Conservation (phyloP, 2,113 vertebrate genomes). For the Neodon shergylaensis region DNA sequence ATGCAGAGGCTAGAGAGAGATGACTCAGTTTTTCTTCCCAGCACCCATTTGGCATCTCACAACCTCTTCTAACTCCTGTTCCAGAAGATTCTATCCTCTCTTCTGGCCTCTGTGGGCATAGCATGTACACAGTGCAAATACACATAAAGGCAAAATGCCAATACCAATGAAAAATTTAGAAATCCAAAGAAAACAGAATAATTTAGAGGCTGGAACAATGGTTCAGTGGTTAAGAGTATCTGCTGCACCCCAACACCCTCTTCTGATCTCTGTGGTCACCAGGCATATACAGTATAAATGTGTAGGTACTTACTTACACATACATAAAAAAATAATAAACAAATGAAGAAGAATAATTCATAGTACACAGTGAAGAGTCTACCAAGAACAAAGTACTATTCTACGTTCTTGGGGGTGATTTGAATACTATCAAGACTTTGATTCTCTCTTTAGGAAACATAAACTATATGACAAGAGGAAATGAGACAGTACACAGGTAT, state of each 20-base stretch:
- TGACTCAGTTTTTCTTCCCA: not conserved
- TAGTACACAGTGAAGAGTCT: not conserved
- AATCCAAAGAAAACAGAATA: not conserved
- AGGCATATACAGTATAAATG: not conserved
- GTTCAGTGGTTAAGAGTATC: not conserved
- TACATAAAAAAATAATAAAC: not conserved
- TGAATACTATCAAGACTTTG: constrained; percentile 12
- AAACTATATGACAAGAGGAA: not conserved
- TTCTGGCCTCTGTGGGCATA: not conserved
- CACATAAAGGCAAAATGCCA: not conserved
- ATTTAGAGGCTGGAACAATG: not conserved
- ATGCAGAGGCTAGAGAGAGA: not conserved
- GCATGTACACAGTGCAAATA: not conserved
- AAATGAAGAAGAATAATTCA: not conserved
- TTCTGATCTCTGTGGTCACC: not conserved
- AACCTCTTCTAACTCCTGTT: not conserved
- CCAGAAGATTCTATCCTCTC: not conserved
- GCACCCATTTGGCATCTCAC: not conserved
- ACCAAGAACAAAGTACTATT: constrained; percentile 11
- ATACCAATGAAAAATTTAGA: not conserved
- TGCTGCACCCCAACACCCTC: not conserved
- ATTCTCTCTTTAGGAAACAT: not conserved
- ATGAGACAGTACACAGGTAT: constrained; percentile 7
- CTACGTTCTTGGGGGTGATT: not conserved
- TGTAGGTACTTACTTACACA: not conserved